These are phyloP conservation scores for Amazona vittata DNA, from an alignment of 2,113 vertebrate species.

Conservation along the genomic window DNA sequence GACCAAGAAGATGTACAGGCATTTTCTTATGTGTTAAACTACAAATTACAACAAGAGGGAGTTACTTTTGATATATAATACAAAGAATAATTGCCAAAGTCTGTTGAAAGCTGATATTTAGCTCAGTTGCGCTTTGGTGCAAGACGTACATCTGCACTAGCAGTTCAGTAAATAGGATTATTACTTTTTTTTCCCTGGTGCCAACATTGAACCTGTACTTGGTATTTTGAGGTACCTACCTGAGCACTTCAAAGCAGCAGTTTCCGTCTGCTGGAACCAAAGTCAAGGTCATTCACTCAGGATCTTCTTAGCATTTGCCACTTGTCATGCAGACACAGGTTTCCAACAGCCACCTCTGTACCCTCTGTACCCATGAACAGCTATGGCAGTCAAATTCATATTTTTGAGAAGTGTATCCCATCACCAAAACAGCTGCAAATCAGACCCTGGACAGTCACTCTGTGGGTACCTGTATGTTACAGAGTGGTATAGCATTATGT, in stretches of 20 bases:
- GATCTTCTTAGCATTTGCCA: neutral
- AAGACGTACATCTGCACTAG: neutral
- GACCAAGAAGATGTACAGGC: neutral
- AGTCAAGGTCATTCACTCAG: neutral
- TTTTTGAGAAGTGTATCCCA: neutral
- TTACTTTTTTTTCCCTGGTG: neutral
- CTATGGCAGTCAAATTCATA: neutral
- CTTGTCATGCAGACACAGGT: neutral
- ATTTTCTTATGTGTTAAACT: neutral
- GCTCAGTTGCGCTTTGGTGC: neutral
- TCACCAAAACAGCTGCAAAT: neutral
- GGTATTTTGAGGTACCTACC: neutral
- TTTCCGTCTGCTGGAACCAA: neutral
- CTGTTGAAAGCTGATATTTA: neutral
- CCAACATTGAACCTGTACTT: neutral
- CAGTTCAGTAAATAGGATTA: neutral
- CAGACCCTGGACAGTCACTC: neutral
- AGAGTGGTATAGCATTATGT: neutral
- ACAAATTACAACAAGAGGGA: neutral
- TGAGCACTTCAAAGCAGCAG: neutral
- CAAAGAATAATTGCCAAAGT: neutral
- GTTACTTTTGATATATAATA: neutral
- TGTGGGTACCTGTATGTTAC: neutral
- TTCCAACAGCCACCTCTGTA: neutral
- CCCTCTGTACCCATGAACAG: neutral